These are phyloP conservation scores for Keiferia lycopersicella DNA, from an alignment of 2,888 invertebrate species.

Conservation along the genomic window DNA sequence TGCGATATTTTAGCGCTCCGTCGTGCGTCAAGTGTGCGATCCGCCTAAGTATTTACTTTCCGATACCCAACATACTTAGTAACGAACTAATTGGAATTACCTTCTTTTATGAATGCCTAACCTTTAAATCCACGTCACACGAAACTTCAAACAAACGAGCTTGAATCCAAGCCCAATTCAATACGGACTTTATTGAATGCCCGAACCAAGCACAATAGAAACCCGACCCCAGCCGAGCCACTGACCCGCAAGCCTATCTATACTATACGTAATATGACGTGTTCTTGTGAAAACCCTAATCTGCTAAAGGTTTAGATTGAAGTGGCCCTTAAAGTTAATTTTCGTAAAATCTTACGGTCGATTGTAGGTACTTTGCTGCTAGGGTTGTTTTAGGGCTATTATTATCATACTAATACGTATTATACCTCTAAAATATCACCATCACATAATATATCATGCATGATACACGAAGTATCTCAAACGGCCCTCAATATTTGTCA, in stretches of 20 bases:
- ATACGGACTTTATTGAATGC: conserved; percentile 21
- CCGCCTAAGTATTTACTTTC: too few relatives aligned
- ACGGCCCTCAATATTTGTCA: too few relatives aligned
- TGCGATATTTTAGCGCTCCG: too few relatives aligned
- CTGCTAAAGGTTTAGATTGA: conserved; percentile 70
- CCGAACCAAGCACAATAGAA: conserved; percentile 37
- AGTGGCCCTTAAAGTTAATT: conserved; percentile 75
- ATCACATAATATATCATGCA: too few relatives aligned
- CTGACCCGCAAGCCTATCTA: conserved; percentile 52
- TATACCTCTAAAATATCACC: too few relatives aligned
- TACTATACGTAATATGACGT: too few relatives aligned
- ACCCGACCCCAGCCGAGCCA: conserved; percentile 48
- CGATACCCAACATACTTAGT: too few relatives aligned
- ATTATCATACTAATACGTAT: too few relatives aligned
- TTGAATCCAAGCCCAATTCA: not conserved
- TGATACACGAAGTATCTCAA: too few relatives aligned
- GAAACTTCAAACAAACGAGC: conserved; percentile 2
- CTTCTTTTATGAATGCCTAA: not conserved
- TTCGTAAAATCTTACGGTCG: conserved; percentile 75
- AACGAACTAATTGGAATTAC: not conserved
- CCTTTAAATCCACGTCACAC: not conserved
- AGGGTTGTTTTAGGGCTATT: too few relatives aligned
- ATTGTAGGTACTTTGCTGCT: conserved; percentile 49
- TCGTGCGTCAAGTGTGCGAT: too few relatives aligned
- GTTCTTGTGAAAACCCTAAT: conserved; percentile 65